Evolutionary conservation across 2,888 invertebrate species (phyloP), one percentile per base, ranked within the genome.

Genomic region (Drosophila buzzatii): DNA sequence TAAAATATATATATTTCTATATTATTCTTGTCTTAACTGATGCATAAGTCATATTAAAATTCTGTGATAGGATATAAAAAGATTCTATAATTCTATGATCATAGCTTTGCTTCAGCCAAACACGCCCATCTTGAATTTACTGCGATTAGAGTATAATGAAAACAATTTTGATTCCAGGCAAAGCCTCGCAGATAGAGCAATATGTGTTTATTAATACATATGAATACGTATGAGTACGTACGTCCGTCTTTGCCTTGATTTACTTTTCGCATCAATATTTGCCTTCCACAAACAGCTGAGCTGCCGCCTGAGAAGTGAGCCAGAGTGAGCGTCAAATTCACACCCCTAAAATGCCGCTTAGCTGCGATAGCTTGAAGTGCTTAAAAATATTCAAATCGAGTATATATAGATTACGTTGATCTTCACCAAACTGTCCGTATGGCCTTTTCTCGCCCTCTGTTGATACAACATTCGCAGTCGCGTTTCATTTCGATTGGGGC

Each of bases 211-310:
- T 51, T 51, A 59, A 47, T 55, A 49, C 58, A 53, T 52, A 20
- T 31, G 33, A 37, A 49, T 52, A 57, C 56, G 39, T 57, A 20
- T 27, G 39, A 33, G 27, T 57, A 52, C 73, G 39, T 64, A 73
- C 66, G 82, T 81, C 64, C 81, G 69, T 70, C 55, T 60, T 76
- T 80, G 84, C 81, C 81, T 81, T 81, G 81, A 83, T 81, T 83
- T 65, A 80, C 73, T 71, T 81, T 80, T 58, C 37, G 33, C 70
- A 63, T 72, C 62, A 81, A 81, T 81, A 80, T 83, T 83, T 83
- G 59, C 63, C 39, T 14, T 37, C n/a, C 31, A 39, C 45, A 72
- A 58, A 64, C 81, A 77, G 33, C 42, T 52, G 51, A 51, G 31
- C 58, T n/a, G 67, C 39, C 16, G 58, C 35, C 35, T 47, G 58